Percentiles rank a stretch among this genome's conserved stretches.
Conservation (phyloP, 1,140 invertebrate species). For the Hestina assimilis region DNA sequence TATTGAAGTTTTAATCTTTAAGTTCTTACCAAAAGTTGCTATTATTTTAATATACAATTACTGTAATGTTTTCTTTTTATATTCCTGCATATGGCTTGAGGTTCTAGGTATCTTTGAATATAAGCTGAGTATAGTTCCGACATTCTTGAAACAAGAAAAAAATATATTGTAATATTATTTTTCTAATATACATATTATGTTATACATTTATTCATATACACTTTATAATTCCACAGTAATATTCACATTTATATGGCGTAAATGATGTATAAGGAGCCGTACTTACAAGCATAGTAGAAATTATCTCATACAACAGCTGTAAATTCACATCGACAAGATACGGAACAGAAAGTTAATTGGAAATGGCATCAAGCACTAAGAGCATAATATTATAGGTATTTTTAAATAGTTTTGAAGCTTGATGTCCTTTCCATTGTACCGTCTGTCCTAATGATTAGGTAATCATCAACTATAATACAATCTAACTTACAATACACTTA, state of each 20-base stretch:
- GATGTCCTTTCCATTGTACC: constrained; percentile 1
- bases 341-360: constrained; percentile 3
- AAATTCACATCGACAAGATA: too few species aligned
- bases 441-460: constrained; percentile 15
- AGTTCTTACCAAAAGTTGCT: too few species aligned
- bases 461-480: constrained; percentile 44
- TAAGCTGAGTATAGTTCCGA: too few species aligned
- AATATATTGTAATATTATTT: not conserved
- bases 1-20: too few species aligned
- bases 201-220: not conserved
- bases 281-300: not conserved
- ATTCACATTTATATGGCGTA: constrained; percentile 7
- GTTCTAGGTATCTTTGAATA: too few species aligned
- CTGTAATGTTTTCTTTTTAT: too few species aligned
- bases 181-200: not conserved
- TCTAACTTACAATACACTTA: constrained; percentile 67
- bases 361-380: not conserved
- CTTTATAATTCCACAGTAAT: not conserved
- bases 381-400: too few species aligned
- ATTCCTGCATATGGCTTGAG: too few species aligned
- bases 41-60: too few species aligned
- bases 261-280: constrained; percentile 7
- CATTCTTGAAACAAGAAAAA: too few species aligned
- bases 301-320: too few species aligned
- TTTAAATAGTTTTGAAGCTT: not conserved